These are phyloP conservation scores for Saccopteryx leptura DNA, from an alignment of 2,113 vertebrate genomes.

Conservation along the genomic window DNA sequence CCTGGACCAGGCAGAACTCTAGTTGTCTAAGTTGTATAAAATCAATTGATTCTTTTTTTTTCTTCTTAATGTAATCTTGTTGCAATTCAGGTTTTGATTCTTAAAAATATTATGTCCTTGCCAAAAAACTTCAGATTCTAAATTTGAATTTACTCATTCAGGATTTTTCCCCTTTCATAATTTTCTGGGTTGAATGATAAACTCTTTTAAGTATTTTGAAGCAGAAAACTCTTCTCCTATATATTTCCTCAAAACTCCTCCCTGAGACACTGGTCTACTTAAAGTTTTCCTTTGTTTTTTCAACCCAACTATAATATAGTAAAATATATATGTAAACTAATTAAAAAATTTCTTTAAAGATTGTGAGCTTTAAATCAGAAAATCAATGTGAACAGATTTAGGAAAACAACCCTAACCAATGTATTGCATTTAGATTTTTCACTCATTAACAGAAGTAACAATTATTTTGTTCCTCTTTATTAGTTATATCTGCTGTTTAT, in stretches of 20 bases:
- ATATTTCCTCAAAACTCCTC: neutral
- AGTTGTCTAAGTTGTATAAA: rapidly evolving
- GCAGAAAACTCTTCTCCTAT: neutral
- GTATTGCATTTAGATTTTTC: neutral
- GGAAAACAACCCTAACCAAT: neutral
- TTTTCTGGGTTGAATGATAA: neutral
- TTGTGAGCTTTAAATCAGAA: neutral
- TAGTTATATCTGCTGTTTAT: neutral
- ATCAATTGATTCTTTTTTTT: neutral
- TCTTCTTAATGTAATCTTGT: neutral
- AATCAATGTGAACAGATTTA: neutral
- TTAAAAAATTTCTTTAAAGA: neutral
- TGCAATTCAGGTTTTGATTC: neutral
- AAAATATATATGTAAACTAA: neutral
- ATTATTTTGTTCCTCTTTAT: neutral
- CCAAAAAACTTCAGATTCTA: neutral
- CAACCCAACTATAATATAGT: neutral
- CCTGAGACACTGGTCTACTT: neutral
- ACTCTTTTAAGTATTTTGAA: neutral
- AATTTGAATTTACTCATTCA: neutral
- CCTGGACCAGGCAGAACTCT: neutral
- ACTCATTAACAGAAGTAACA: neutral
- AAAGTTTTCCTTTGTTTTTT: neutral
- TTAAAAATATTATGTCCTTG: neutral
- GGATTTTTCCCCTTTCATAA: neutral